phyloP scores from a whole-genome alignment of 2,888 invertebrate species.

The Plemyria rubiginata region DNA sequence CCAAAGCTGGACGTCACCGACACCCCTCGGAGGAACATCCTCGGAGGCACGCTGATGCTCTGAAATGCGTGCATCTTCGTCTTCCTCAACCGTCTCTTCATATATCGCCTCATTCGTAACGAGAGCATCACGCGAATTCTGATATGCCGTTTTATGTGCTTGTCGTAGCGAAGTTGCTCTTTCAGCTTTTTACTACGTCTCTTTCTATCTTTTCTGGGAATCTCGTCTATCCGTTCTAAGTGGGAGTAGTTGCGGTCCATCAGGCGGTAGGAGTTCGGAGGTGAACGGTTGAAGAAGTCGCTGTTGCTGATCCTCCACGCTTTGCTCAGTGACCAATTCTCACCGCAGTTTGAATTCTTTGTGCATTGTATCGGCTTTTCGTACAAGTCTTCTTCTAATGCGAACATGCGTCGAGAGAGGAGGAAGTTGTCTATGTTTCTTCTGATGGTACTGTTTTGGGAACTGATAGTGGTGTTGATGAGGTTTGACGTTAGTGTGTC shows the following conservation, averaged over 20 bases:
- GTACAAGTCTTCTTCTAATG: conserved; percentile 75
- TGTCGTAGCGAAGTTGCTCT: conserved; percentile 81
- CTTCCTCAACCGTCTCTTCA: conserved; percentile 69
- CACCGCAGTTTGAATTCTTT: conserved; percentile 72
- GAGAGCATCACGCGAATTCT: conserved; percentile 88
- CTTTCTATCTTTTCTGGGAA: conserved; percentile 65
- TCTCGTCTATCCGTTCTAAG: conserved; percentile 73
- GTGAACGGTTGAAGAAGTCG: conserved; percentile 67
- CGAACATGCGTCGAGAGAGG: conserved; percentile 70
- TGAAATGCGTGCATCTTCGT: conserved; percentile 53
- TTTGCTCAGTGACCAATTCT: conserved; percentile 82
- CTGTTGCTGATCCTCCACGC: conserved; percentile 74
- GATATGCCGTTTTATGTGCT: conserved; percentile 86
- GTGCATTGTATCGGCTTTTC: conserved; percentile 72
- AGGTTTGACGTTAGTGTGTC: conserved; percentile 71
- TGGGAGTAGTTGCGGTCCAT: conserved; percentile 57
- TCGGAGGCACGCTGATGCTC: conserved; percentile 65
- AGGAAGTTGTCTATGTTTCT: conserved; percentile 76
- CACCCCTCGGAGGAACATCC: conserved; percentile 67
- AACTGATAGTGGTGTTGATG: conserved; percentile 72
- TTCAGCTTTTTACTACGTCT: conserved; percentile 70
- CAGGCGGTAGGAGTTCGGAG: conserved; percentile 56
- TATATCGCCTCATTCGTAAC: conserved; percentile 85
- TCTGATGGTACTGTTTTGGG: conserved; percentile 70
- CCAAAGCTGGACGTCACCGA: conserved; percentile 73